phyloP scores from a whole-genome alignment of 2,888 invertebrate genomes.

The Itoplectis maculator region DNA sequence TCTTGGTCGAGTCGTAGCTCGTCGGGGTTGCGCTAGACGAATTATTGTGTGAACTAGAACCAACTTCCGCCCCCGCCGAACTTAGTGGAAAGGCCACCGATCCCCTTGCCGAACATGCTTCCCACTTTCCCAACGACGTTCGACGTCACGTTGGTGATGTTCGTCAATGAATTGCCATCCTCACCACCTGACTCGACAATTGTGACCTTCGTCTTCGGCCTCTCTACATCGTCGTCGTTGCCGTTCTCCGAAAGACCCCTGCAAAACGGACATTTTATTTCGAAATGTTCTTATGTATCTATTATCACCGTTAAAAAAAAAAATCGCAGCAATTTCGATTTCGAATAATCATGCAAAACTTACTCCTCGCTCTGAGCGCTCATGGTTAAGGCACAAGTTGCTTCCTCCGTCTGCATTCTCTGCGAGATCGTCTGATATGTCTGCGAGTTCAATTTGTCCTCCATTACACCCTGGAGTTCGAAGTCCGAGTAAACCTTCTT shows the following conservation, averaged over 20 bases:
- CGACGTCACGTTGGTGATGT: slow-evolving; percentile 92
- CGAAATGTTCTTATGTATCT: too few relatives aligned
- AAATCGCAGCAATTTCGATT: neutral
- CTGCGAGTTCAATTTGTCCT: slow-evolving; percentile 98
- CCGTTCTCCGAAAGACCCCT: slow-evolving; percentile 84
- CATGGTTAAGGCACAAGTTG: slow-evolving; percentile 95
- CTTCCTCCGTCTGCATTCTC: slow-evolving; percentile 98
- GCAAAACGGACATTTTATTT: too few relatives aligned
- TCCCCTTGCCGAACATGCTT: slow-evolving; percentile 95
- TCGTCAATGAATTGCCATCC: slow-evolving; percentile 90
- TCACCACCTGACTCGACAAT: slow-evolving; percentile 87
- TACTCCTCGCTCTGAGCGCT: slow-evolving; percentile 91
- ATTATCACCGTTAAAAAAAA: slow-evolving; percentile 8
- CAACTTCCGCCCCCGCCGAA: slow-evolving; percentile 95
- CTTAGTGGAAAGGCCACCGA: slow-evolving; percentile 95
- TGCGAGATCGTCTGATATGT: slow-evolving; percentile 96
- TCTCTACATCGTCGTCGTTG: slow-evolving; percentile 87
- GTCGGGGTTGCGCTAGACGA: slow-evolving; percentile 46
- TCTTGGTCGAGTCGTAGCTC: slow-evolving; percentile 56
- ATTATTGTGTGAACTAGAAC: slow-evolving; percentile 87
- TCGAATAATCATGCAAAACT: slow-evolving; percentile 67
- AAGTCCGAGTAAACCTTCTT: slow-evolving; percentile 99
- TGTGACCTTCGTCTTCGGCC: slow-evolving; percentile 87
- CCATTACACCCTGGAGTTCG: slow-evolving; percentile 99
- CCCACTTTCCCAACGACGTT: slow-evolving; percentile 95